phyloP scores from a whole-genome alignment of 2,113 vertebrate species.

The Bubalus kerabau region DNA sequence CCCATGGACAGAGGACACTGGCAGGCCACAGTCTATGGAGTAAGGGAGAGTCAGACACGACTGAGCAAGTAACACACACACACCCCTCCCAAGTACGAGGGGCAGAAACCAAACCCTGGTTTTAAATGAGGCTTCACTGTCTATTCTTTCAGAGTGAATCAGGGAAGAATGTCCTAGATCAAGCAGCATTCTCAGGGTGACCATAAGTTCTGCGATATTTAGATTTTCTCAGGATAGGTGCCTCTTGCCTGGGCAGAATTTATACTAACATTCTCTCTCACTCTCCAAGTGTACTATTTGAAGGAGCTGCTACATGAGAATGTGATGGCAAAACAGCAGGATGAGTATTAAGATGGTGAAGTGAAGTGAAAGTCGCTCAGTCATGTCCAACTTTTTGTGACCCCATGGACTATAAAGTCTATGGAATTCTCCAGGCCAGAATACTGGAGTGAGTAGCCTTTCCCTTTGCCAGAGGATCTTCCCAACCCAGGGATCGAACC shows the following conservation, averaged over 20 bases:
- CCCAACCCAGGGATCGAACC: not conserved
- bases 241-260: not conserved
- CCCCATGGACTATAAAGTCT: not conserved
- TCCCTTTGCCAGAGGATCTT: not conserved
- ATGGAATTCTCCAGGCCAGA: not conserved
- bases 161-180: not conserved
- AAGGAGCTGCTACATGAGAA: not conserved
- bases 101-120: not conserved
- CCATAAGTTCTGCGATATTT: not conserved
- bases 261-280: not conserved
- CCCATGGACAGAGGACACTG: not conserved
- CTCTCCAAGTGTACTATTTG: not conserved
- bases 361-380: not conserved
- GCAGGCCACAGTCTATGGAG: not conserved
- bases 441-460: not conserved
- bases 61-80: not conserved
- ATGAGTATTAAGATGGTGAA: not conserved
- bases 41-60: not conserved
- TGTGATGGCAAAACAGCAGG: not conserved
- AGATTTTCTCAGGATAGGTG: not conserved
- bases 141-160: not conserved
- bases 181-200: not conserved
- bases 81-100: not conserved
- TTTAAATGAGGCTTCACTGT: not conserved
- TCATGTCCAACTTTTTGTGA: not conserved